Base-by-base conservation (phyloP, 1,140 invertebrate genomes). In the Phortica variegata region DNA sequence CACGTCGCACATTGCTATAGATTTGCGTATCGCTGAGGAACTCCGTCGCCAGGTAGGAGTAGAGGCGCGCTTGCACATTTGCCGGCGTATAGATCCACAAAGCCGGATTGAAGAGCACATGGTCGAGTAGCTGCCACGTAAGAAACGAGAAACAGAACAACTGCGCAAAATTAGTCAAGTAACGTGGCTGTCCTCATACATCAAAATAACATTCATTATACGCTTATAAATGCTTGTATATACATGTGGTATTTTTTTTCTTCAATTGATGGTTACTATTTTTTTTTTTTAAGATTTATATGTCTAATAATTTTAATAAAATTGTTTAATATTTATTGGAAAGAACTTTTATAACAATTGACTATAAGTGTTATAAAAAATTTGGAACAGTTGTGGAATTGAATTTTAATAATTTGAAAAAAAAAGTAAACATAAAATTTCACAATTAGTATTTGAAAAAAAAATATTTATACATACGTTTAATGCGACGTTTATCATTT, bases 71-170 rank as follows among this genome's bases (percentile, higher is more conserved):
- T 79, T 99, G 97, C n/a, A 98, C 95, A 50, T 89, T 86, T 10
- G 95, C 91, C 37, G 93, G 90, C 10, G 95, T 94, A 78, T 98
- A 95, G 63, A 99, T 97, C 97, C 97, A 99, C 34, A 99, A 81
- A 19, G 93, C 92, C 5, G 96, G 95, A 84, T 98, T 99, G 84
- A 99, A 99, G 23, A 99, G 84, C 34, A 99, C 89, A 80, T 98
- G 93, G 79, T 99, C 97, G 81, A 99, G 84, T 58, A 99, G 84
- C 87, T 99, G 92, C 84, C 87, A 90, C 60, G 85, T 89, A 65
- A 86, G 79, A 80, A 86, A 86, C 78, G 84, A 86, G 81, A 86
- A 85, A 81, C 84, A 87, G 81, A 86, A 86, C 77, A 86, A 82
- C 84, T 87, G 79, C 78, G 23, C 18, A 15, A 80, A 84, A 81